Base-by-base conservation (phyloP, 2,888 invertebrate genomes). In the Mesochorus sp. region DNA sequence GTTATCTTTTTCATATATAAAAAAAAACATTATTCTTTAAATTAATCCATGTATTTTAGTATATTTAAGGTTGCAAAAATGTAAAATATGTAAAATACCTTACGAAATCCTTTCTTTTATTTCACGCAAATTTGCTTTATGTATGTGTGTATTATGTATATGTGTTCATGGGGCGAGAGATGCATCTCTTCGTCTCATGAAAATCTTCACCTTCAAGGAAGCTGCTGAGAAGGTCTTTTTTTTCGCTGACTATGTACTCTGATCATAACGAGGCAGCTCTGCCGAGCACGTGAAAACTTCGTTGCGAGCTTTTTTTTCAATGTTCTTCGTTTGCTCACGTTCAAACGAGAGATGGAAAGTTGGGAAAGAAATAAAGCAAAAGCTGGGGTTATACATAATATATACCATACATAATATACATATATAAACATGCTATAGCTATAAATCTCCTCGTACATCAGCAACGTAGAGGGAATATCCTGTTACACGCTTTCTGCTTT, bases 401-500 rank as follows among this genome's bases (percentile, higher is more conserved):
- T 28, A 21, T 6, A n/a, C 19, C 12, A 12, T 6, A 17, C 24
- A 21, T 49, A 34, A 49, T 39, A 59, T 8, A 21, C 1, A 71
- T 53, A 53, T 39, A 62, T 34, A 47, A 10, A 17, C 21, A 28
- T 62, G n/a, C n/a, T 42, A 42, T 34, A 8, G 37, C 17, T 1
- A 31, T 28, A 24, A 12, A 24, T 55, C 47, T 34, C 57, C 42
- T 53, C 44, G 72, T 53, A n/a, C n/a, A n/a, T n/a, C n/a, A 31
- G 10, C 44, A 53, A 55, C 62, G 53, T 44, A 62, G 53, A 26
- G n/a, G n/a, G 12, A 44, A 53, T 72, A 72, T 72, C 62, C 53
- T 21, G 64, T 82, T 79, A 81, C 82, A 76, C 71, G 81, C 72
- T 80, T 75, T 67, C 51, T 62, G 68, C 49, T 71, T 66, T 28